Evolutionary conservation across 53 echinoderm and acorn worm species (phyloP), one percentile per base, ranked within the genome.

Genomic region (Paelopatides confundens): DNA sequence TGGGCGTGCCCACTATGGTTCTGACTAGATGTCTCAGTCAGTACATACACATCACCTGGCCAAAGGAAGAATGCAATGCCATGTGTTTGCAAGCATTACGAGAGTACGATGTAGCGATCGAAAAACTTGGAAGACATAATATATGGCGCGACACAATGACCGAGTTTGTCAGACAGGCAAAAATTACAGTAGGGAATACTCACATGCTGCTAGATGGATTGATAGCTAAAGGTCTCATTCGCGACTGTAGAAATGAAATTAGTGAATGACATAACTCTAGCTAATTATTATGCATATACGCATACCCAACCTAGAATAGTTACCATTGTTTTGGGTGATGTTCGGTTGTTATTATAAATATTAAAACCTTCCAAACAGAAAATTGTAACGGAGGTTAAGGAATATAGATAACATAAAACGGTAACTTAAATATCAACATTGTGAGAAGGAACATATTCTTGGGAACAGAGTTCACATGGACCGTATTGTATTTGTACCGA

Each of bases 111-210:
- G 26, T 17, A 2, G 21, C 36, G 17, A 70, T 70, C 23, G 35
- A 13, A 18, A 70, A 70, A 35, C 17, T 18, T 36, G 11, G 5
- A 34, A 18, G 36, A 1, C n/a, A 21, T n/a, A 70, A 70, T 10
- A n/a, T 39, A 70, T 70, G 70, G 70, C 70, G 36, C 35, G 37
- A 70, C 17, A n/a, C 5, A 37, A 35, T 70, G 38, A 15, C 10
- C 15, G 70, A 70, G 37, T 70, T 70, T 70, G 70, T 70, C 39
- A 18, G 70, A 33, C 70, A 70, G 39, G 70, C 70, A 70, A 58
- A 21, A 58, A 15, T 18, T 6, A 58, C 58, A 21, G 24, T 21
- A 23, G 21, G 11, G 37, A 26, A 9, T 21, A 4, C 39, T 18
- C 14, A 23, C 8, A 66, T 34, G 5, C 17, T 70, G 17, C 36